phyloP scores from a whole-genome alignment of 2,113 vertebrate species.

The Platysternon megacephalum region DNA sequence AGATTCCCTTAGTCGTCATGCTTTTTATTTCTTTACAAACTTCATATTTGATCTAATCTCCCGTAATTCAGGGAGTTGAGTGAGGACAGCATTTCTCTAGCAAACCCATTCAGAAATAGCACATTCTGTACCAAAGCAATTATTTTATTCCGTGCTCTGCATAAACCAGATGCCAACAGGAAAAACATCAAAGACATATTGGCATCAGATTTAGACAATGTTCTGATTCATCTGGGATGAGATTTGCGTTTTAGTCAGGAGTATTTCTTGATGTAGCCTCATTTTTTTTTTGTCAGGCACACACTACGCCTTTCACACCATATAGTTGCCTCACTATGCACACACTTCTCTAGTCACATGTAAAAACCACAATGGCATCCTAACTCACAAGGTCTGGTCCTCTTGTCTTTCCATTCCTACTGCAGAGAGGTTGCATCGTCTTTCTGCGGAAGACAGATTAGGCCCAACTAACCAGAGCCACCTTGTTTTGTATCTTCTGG shows the following conservation, averaged over 20 bases:
- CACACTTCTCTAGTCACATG: rapidly evolving
- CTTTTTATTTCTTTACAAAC: not conserved
- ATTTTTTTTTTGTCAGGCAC: not conserved
- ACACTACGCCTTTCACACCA: rapidly evolving
- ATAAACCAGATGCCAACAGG: not conserved
- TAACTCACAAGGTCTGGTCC: not conserved
- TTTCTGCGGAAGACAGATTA: not conserved
- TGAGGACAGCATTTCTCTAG: not conserved
- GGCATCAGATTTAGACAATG: not conserved
- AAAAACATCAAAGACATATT: not conserved
- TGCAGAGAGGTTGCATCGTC: not conserved
- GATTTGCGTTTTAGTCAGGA: not conserved
- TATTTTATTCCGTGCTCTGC: not conserved
- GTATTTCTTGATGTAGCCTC: not conserved
- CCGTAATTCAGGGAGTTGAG: not conserved
- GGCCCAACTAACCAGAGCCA: not conserved
- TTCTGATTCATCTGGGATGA: not conserved
- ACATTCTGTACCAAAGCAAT: rapidly evolving
- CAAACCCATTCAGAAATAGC: not conserved
- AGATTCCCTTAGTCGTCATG: not conserved
- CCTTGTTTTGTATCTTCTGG: not conserved
- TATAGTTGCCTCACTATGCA: rapidly evolving
- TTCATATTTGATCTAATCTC: not conserved
- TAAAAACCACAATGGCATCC: not conserved
- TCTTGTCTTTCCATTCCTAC: rapidly evolving